phyloP scores from a whole-genome alignment of 2,888 invertebrate genomes.

The Gastrophysa polygoni region DNA sequence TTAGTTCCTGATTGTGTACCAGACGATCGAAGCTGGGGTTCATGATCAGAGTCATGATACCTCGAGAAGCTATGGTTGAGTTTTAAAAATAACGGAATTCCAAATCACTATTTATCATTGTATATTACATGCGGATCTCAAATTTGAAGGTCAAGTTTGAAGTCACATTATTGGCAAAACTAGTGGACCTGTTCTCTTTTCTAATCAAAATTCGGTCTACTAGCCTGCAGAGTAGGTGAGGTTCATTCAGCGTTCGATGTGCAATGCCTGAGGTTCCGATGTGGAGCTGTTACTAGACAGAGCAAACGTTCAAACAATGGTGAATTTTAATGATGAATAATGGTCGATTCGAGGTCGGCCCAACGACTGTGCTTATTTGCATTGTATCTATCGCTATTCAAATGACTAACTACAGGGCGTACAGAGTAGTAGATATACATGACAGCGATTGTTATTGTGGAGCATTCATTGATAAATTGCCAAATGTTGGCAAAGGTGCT shows the following conservation, averaged over 20 bases:
- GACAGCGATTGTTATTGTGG: background rate
- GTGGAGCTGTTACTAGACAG: conserved; percentile 18
- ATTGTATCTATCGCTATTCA: conserved; percentile 18
- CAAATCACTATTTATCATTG: too few relatives aligned
- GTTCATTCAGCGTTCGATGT: background rate
- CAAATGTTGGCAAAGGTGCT: too few relatives aligned
- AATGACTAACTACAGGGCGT: background rate
- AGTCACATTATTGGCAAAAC: too few relatives aligned
- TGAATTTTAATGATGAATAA: conserved; percentile 20
- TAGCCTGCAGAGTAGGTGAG: background rate
- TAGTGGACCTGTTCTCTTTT: too few relatives aligned
- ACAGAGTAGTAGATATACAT: background rate
- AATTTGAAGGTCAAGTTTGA: too few relatives aligned
- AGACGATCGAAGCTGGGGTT: too few relatives aligned
- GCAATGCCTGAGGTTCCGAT: background rate
- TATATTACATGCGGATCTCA: too few relatives aligned
- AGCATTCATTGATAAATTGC: background rate
- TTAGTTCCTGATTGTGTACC: too few relatives aligned
- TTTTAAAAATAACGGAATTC: too few relatives aligned
- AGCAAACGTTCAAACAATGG: conserved; percentile 7
- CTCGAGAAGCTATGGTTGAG: too few relatives aligned
- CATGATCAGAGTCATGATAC: too few relatives aligned
- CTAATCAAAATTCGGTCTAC: too few relatives aligned
- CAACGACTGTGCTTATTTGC: conserved; percentile 23
- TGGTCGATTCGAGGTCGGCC: conserved; percentile 22